Evolutionary conservation across 2,797 vertebrate species (phyloP).

Genomic region (Leucoraja ocellata): DNA sequence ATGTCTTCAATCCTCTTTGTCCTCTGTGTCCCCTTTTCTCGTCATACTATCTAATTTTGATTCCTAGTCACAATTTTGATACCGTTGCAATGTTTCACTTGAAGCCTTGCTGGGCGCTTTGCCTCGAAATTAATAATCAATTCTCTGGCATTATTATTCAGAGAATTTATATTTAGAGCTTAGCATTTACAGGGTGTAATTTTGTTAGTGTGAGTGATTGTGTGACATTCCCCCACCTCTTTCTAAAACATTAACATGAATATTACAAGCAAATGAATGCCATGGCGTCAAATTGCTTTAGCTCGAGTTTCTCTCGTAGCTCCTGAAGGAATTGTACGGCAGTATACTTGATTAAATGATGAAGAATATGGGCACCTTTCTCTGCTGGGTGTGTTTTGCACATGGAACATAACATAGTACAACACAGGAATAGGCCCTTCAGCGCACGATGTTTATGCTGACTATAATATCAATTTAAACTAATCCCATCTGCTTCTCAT

Average conservation of each 20-base stretch:
- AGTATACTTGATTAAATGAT: not conserved
- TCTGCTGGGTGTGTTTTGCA: too few relatives aligned
- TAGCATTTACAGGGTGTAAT: not conserved
- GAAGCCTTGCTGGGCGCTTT: not conserved
- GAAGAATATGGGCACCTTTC: not conserved
- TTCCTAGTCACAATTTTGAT: not conserved
- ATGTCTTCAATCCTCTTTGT: not conserved
- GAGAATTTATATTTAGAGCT: too few relatives aligned
- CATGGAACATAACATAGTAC: too few relatives aligned
- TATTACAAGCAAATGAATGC: not conserved
- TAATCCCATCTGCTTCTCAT: too few relatives aligned
- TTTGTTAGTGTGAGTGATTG: not conserved
- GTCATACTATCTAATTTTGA: not conserved
- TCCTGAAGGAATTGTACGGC: too few relatives aligned
- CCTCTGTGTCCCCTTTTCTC: not conserved
- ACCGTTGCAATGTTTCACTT: not conserved
- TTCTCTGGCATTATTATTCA: not conserved
- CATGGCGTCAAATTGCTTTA: not conserved
- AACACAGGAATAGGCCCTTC: too few relatives aligned
- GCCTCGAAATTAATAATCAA: not conserved
- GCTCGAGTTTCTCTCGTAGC: too few relatives aligned
- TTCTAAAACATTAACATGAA: not conserved
- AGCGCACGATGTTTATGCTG: too few relatives aligned
- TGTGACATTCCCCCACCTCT: not conserved
- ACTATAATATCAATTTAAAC: too few relatives aligned